These are phyloP conservation scores for Oenanthe melanoleuca DNA, from an alignment of 2,113 vertebrate genomes.

Conservation along the genomic window DNA sequence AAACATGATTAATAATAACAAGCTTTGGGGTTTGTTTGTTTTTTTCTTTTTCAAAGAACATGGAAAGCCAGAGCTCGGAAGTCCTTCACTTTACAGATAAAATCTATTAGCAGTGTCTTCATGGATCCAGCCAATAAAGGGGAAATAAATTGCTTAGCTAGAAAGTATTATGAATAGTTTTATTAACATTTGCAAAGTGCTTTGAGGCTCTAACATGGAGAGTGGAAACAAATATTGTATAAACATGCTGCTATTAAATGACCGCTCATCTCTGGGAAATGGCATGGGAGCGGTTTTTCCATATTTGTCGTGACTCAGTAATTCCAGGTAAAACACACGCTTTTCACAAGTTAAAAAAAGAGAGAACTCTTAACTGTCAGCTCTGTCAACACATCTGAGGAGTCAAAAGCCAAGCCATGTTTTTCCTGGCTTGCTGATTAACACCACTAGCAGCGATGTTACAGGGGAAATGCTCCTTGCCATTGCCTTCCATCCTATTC, in stretches of 20 bases:
- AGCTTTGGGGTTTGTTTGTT: background rate
- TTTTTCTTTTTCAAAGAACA: background rate
- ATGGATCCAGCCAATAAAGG: background rate
- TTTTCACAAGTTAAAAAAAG: constrained; percentile 58
- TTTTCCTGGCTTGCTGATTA: constrained; percentile 23
- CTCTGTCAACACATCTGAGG: constrained; percentile 50
- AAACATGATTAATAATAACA: background rate
- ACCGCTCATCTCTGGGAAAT: constrained; percentile 55
- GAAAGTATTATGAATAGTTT: background rate
- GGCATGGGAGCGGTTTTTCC: constrained; percentile 59
- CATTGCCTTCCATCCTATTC: background rate
- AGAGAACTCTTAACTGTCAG: constrained; percentile 18
- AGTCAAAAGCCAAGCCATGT: background rate
- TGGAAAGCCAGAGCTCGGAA: background rate
- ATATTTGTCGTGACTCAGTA: constrained; percentile 55
- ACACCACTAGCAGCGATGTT: rapidly evolving
- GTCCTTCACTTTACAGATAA: background rate
- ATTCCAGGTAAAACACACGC: constrained; percentile 56
- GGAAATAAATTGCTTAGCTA: background rate
- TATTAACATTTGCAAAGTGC: constrained; percentile 18
- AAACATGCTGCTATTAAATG: constrained; percentile 51
- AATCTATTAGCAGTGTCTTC: background rate
- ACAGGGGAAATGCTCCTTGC: background rate
- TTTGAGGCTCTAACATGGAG: background rate
- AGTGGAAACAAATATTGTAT: constrained; percentile 41